These are phyloP conservation scores for Anarsia innoxiella DNA, from an alignment of 2,888 invertebrate genomes.

Conservation along the genomic window DNA sequence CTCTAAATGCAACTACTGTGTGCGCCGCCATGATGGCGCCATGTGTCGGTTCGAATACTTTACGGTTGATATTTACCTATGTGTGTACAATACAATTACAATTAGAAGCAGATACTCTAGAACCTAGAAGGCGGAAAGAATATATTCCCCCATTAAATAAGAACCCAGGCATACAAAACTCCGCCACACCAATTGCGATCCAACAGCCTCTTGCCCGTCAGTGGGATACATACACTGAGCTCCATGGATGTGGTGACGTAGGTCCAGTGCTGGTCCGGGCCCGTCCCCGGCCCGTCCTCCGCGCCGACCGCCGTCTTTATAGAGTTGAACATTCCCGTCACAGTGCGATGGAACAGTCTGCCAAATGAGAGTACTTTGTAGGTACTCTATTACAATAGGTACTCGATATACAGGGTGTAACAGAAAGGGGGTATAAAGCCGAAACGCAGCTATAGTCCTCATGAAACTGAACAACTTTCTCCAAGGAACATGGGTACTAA, in stretches of 20 bases:
- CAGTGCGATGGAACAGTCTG: constrained; percentile 83
- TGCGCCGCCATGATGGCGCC: too few species aligned
- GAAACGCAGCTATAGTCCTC: too few species aligned
- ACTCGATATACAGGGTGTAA: too few species aligned
- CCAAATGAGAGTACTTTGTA: not conserved
- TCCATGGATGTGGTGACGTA: constrained; percentile 49
- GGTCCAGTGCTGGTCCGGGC: constrained; percentile 46
- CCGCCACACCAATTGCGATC: not conserved
- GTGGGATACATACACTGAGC: constrained; percentile 37
- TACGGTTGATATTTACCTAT: not conserved
- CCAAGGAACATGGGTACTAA: too few species aligned
- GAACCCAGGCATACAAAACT: not conserved
- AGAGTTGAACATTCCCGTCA: constrained; percentile 86
- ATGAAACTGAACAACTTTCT: not conserved
- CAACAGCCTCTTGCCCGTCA: not conserved
- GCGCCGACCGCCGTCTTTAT: constrained; percentile 79
- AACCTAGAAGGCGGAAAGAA: too few species aligned
- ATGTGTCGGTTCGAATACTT: too few species aligned
- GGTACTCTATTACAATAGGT: too few species aligned
- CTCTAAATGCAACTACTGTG: too few species aligned
- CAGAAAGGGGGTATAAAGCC: too few species aligned
- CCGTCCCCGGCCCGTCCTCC: constrained; percentile 44
- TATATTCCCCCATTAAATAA: too few species aligned
- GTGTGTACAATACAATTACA: not conserved
- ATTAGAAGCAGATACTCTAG: too few species aligned